Evolutionary conservation across 2,113 vertebrate species (phyloP), one percentile per base, ranked within the genome.

Genomic region (Triplophysa dalaica): DNA sequence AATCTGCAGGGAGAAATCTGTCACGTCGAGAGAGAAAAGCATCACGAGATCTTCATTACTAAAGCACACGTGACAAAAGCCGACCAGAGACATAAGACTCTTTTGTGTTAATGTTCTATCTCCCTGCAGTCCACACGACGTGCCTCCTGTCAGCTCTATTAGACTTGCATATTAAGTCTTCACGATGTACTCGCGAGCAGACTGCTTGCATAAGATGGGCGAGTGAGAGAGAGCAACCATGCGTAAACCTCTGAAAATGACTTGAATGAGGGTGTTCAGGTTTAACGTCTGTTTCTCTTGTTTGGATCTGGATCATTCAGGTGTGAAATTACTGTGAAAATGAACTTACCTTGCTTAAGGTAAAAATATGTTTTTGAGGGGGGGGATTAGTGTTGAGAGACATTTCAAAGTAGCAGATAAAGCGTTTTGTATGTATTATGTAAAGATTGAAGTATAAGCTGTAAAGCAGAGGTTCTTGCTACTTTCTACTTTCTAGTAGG

Each of bases 1-100:
- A 73, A 63, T 70, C 76, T 82, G 75, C 68, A 68, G 81, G 81
- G 48, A 33, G 70, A 68, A 74, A 66, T 72, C 50, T 82, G 75
- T 82, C 75, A 82, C 45, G 48, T n/a, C 56, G 66, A 82, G 26
- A 77, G 48, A 77, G 67, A 52, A 38, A 21, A 64, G 16, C 56
- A 69, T 69, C 43, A 76, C 63, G 56, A 64, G 56, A 54, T 74
- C 69, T 78, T 61, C 68, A 82, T 82, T 72, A 77, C 22, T 17
- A 50, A 13, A 48, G 77, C 66, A 79, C 13, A 67, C n/a, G 43
- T 70, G 54, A 45, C 58, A 29, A 26, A 54, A 65, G 50, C 48
- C 61, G 62, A 61, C 33, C 56, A 72, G 17, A 82, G 60, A 66
- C 38, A 21, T 29, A 24, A 73, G n/a, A 66, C 65, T 63, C 26